Conservation (phyloP, 2,888 invertebrate species). For the Hartigia nigra region DNA sequence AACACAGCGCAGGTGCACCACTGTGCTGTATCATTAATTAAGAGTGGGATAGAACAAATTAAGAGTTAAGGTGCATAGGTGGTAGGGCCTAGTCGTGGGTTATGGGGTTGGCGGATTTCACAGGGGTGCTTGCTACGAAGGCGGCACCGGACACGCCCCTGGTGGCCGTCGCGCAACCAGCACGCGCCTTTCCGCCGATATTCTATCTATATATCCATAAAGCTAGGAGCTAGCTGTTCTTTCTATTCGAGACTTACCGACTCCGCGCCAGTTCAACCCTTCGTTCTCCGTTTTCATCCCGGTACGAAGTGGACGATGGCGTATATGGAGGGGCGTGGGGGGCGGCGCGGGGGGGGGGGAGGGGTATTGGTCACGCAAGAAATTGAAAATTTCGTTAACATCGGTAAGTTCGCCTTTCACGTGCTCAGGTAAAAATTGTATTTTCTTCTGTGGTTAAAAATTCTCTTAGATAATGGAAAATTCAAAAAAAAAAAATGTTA, state of each 20-base stretch:
- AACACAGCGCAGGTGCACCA: conserved; percentile 45
- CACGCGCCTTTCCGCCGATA: conserved; percentile 52
- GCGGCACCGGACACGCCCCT: conserved; percentile 64
- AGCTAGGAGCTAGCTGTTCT: conserved; percentile 42
- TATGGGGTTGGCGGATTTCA: conserved; percentile 52
- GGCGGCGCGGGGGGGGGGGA: too few species aligned
- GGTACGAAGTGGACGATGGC: not conserved
- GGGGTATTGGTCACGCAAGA: conserved; percentile 1
- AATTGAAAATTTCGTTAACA: not conserved
- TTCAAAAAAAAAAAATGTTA: not conserved
- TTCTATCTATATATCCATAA: conserved; percentile 46
- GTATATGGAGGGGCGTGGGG: too few species aligned
- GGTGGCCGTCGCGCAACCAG: conserved; percentile 60
- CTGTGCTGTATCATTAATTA: conserved; percentile 47
- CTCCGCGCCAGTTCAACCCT: conserved; percentile 31
- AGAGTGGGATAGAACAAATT: conserved; percentile 52
- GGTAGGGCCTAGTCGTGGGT: conserved; percentile 36
- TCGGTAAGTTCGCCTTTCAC: not conserved
- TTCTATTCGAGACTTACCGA: conserved; percentile 43
- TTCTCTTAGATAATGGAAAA: not conserved
- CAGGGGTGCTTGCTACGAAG: conserved; percentile 52
- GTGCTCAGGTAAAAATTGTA: not conserved
- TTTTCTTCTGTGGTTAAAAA: not conserved
- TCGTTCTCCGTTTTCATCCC: conserved; percentile 3
- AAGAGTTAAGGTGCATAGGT: conserved; percentile 59